A percentile compares a stretch with the other conserved stretches of the same genome.
Conservation (phyloP, 2,797 vertebrate species). For the Chelon auratus region DNA sequence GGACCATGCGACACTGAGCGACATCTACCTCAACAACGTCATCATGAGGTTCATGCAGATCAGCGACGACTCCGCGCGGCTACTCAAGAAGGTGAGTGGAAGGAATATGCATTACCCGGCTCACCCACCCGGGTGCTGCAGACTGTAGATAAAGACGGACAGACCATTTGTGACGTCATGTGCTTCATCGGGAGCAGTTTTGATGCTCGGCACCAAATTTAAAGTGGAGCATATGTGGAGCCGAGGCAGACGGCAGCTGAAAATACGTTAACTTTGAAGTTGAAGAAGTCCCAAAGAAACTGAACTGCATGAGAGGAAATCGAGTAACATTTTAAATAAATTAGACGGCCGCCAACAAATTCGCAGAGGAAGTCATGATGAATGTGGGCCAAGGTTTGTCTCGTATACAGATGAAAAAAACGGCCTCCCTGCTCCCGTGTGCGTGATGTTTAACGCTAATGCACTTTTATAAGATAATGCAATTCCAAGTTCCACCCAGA, state of each 20-base stretch:
- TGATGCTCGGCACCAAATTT: no score
- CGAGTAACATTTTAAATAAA: not conserved
- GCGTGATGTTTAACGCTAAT: constrained; percentile 9
- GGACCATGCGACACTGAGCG: constrained; percentile 96
- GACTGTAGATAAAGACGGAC: no score
- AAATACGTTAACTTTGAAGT: no score
- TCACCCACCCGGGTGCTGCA: no score
- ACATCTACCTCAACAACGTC: constrained; percentile 99
- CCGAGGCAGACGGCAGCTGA: no score
- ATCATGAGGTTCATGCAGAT: constrained; percentile 99
- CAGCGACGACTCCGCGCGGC: constrained; percentile 96
- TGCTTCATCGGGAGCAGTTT: no score
- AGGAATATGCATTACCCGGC: fast-evolving
- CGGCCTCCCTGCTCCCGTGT: not conserved
- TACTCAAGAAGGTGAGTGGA: constrained; percentile 94
- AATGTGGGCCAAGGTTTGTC: not conserved
- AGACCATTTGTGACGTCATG: no score
- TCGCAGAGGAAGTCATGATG: not conserved
- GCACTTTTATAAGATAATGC: constrained; percentile 5
- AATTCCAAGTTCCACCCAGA: not conserved
- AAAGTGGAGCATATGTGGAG: no score
- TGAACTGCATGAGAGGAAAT: not conserved
- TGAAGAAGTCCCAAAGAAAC: no score
- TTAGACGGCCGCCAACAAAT: not conserved
- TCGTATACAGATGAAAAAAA: not conserved